These are phyloP conservation scores for Polydrusus tereticollis DNA, from an alignment of 2,888 invertebrate species.

Conservation along the genomic window DNA sequence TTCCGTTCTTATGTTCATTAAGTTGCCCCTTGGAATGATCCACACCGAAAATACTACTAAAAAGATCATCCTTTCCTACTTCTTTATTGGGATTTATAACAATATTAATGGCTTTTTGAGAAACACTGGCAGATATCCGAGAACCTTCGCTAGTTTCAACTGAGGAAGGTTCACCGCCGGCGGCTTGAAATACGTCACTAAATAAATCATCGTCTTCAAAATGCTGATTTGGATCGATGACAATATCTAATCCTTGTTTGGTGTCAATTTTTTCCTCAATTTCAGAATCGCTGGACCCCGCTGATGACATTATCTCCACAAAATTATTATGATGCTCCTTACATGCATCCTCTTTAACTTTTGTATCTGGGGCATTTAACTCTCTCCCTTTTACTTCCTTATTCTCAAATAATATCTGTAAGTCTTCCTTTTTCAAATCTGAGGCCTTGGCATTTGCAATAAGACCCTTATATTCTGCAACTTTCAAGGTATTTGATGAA, in stretches of 20 bases:
- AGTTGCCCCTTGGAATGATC: no score
- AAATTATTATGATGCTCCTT: no score
- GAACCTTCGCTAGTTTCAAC: not conserved
- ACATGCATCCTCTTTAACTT: no score
- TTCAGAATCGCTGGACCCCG: constrained; percentile 40
- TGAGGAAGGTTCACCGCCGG: not conserved
- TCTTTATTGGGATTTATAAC: constrained; percentile 65
- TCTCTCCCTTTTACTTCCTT: no score
- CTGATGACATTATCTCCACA: constrained; percentile 45
- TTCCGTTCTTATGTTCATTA: no score
- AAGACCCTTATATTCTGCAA: no score
- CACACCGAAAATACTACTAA: constrained; percentile 76
- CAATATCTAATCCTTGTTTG: constrained; percentile 57
- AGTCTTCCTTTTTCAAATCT: no score
- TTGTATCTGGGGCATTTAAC: no score
- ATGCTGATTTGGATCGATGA: constrained; percentile 65
- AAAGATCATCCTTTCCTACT: constrained; percentile 73
- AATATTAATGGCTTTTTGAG: constrained; percentile 55
- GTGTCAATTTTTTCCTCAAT: constrained; percentile 10
- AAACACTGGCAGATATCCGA: not conserved
- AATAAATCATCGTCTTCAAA: constrained; percentile 74
- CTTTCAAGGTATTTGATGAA: no score
- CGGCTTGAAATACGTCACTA: constrained; percentile 76
- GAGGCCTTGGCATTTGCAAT: no score
- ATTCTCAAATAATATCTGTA: no score